Evolutionary conservation across 2,797 vertebrate species (phyloP).

Genomic region (Chelidonichthys spinosus): DNA sequence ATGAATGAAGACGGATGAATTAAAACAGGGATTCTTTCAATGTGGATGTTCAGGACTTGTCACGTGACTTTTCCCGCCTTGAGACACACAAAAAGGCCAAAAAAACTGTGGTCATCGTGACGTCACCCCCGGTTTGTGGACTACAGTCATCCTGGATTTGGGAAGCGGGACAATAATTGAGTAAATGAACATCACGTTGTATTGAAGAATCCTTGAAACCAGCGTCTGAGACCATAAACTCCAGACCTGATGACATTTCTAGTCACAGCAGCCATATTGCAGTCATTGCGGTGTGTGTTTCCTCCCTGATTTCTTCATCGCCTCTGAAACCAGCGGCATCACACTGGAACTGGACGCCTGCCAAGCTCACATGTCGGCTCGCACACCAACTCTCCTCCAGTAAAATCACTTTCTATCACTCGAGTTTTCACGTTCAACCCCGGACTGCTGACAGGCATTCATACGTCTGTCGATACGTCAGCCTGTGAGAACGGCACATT

Average conservation of each 20-base stretch:
- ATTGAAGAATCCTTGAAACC: too few relatives aligned
- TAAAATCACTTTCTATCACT: background rate
- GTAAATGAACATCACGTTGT: too few relatives aligned
- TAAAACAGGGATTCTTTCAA: background rate
- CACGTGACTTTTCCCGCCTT: too few relatives aligned
- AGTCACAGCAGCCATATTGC: background rate
- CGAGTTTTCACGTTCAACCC: slow-evolving; percentile 38
- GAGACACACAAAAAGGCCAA: too few relatives aligned
- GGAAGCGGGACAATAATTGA: too few relatives aligned
- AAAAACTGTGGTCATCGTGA: too few relatives aligned
- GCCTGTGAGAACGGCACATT: slow-evolving; percentile 5
- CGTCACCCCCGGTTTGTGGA: too few relatives aligned
- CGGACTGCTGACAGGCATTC: slow-evolving; percentile 42
- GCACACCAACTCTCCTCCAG: slow-evolving; percentile 38
- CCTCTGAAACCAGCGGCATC: slow-evolving; percentile 15
- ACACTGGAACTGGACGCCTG: slow-evolving; percentile 18
- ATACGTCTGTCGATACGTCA: slow-evolving; percentile 29
- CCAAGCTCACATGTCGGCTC: slow-evolving; percentile 49
- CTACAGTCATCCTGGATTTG: too few relatives aligned
- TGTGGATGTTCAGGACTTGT: too few relatives aligned
- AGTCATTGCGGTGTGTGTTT: background rate
- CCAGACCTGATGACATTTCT: too few relatives aligned
- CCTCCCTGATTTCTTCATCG: slow-evolving; percentile 42
- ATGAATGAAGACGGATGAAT: too few relatives aligned
- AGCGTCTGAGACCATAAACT: too few relatives aligned